Percentiles rank a stretch among this genome's conserved stretches.
phyloP scores from a whole-genome alignment of 2,113 vertebrate genomes.

The Forbesichthys papilliferus region DNA sequence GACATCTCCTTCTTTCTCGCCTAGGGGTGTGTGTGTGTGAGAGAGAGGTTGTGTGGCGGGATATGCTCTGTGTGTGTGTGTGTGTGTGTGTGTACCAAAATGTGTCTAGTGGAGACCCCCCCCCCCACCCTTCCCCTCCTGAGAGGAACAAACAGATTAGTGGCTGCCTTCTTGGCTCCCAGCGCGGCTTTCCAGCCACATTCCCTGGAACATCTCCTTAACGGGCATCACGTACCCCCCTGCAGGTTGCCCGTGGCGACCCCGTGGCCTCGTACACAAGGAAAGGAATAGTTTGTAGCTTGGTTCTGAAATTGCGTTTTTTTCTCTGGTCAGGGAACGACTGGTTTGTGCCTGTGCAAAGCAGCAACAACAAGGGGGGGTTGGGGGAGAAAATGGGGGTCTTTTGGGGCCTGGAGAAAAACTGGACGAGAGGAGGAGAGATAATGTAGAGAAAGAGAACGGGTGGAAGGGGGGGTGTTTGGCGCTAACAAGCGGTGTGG shows the following conservation, averaged over 20 bases:
- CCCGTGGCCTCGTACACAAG: constrained; percentile 16
- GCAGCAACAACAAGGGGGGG: not conserved
- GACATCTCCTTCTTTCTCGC: constrained; percentile 3
- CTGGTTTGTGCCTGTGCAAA: not conserved
- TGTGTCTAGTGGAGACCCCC: constrained; percentile 41
- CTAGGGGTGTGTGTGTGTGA: constrained; percentile 19
- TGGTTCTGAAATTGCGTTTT: constrained; percentile 12
- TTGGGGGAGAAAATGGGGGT: not conserved
- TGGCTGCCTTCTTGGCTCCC: constrained; percentile 51
- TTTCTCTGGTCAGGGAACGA: not conserved
- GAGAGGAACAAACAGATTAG: constrained; percentile 72
- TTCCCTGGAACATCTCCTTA: constrained; percentile 64
- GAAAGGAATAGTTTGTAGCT: constrained; percentile 15
- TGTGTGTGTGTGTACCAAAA: constrained; percentile 38
- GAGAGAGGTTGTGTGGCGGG: constrained; percentile 13
- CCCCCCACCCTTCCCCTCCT: constrained; percentile 32
- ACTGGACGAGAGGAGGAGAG: constrained; percentile 37
- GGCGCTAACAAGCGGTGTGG: constrained; percentile 60
- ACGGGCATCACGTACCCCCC: constrained; percentile 47
- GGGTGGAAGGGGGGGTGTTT: constrained; percentile 32
- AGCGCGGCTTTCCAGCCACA: constrained; percentile 47
- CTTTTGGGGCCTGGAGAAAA: constrained; percentile 3
- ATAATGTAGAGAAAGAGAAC: constrained; percentile 23
- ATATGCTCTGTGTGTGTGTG: not conserved
- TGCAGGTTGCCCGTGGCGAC: not conserved